Evolutionary conservation across 2,888 invertebrate genomes (phyloP), one percentile per base, ranked within the genome.

Genomic region (Lasioglossum vierecki): DNA sequence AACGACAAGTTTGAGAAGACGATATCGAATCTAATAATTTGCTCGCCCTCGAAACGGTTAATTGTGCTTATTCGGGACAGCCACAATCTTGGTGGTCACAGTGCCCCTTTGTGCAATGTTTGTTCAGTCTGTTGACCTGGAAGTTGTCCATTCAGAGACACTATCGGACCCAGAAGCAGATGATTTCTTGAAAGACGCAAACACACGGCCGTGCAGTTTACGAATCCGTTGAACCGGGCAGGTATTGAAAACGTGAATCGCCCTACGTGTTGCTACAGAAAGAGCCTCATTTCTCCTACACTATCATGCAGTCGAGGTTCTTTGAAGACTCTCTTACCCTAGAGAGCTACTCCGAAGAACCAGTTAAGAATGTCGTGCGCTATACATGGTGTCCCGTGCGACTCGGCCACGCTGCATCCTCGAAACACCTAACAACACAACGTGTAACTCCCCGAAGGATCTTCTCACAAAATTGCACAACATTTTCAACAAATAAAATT

Each of bases 211-310:
- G 44, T n/a, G 39, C 26, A n/a, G 78, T 77, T 41, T 44, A 68
- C 76, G 68, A 80, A 80, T 79, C 76, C 72, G 44, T 63, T 74
- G 30, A 53, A n/a, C 68, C 71, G 22, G 26, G 63, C 49, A 68
- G 81, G 66, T 79, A 86, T 81, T 86, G 81, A 87, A 79, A 79
- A 75, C 81, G 15, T 82, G 78, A 89, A 88, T 82, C 80, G 80
- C 76, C 71, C 74, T 66, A 84, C 81, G 81, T 71, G 79, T 79
- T 57, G 63, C 82, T 71, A 72, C 53, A 88, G 83, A 86, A 83
- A 80, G 76, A 79, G 79, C 68, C 81, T 90, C 89, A 88, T 88
- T 90, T 90, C 75, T 84, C 49, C 79, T 68, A 18, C 66, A 85
- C 88, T 89, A 85, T 85, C 82, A 26, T 70, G 84, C 68, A 68